phyloP scores from a whole-genome alignment of 2,797 vertebrate species.

The Halcyon smyrnensis region DNA sequence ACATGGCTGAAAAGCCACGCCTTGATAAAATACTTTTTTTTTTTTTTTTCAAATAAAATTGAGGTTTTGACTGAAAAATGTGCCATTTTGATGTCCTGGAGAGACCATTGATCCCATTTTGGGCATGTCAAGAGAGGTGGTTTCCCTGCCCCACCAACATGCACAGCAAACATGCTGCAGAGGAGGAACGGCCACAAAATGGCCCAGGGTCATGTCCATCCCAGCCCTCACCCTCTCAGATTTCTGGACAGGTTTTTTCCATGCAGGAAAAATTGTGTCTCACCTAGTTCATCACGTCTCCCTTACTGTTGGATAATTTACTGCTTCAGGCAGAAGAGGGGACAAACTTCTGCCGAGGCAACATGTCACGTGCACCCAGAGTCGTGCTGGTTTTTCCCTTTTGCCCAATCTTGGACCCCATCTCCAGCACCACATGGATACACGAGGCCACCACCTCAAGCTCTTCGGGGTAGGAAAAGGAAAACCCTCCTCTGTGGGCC shows the following conservation, averaged over 20 bases:
- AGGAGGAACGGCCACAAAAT: not conserved
- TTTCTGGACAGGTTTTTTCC: not conserved
- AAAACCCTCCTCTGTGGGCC: not conserved
- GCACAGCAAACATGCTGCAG: not conserved
- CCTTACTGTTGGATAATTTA: not conserved
- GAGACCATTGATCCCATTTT: not conserved
- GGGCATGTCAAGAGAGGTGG: too few species aligned
- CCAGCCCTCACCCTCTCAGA: not conserved
- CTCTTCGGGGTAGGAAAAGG: not conserved
- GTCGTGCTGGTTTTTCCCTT: not conserved
- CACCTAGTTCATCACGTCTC: not conserved
- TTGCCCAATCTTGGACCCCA: rapidly evolving
- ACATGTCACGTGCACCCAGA: too few species aligned
- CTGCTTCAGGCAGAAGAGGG: not conserved
- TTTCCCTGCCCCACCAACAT: not conserved
- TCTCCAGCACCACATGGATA: rapidly evolving
- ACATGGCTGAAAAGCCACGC: not conserved
- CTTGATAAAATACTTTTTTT: not conserved
- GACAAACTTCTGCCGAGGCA: not conserved
- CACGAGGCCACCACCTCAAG: rapidly evolving
- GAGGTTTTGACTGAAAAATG: not conserved
- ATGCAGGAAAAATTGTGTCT: not conserved
- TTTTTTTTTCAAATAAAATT: not conserved
- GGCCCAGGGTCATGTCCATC: not conserved
- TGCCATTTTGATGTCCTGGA: not conserved